These are phyloP conservation scores for Ophion ellenae DNA, from an alignment of 2,888 invertebrate species.

Conservation along the genomic window DNA sequence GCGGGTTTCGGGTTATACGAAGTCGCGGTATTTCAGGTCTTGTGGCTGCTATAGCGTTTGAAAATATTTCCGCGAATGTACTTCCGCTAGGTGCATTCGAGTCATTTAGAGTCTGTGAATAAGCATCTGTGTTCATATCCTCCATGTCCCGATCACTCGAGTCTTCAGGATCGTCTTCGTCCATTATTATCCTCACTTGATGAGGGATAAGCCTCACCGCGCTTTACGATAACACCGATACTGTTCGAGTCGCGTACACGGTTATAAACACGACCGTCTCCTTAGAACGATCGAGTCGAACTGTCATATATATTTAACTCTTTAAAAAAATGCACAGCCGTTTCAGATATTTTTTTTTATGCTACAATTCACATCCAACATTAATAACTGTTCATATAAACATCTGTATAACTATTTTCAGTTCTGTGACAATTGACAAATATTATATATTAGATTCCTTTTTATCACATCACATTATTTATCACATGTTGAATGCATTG, in stretches of 20 bases:
- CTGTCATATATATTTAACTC: too few relatives aligned
- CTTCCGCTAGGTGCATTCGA: neutral
- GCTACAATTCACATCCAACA: too few relatives aligned
- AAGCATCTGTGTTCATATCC: neutral
- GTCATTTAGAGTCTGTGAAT: neutral
- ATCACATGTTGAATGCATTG: too few relatives aligned
- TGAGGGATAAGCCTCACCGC: neutral
- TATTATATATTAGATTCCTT: too few relatives aligned
- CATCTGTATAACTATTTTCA: too few relatives aligned
- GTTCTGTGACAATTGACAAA: too few relatives aligned
- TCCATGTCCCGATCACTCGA: neutral
- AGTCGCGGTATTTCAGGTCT: neutral
- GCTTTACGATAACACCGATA: neutral
- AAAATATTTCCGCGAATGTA: neutral
- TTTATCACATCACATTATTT: too few relatives aligned
- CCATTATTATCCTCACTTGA: neutral
- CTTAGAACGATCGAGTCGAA: neutral
- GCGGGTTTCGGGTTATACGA: neutral
- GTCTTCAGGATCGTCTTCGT: conserved; percentile 1
- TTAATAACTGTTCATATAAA: too few relatives aligned
- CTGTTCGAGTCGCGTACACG: neutral
- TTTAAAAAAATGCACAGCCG: too few relatives aligned
- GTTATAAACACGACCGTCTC: conserved; percentile 11
- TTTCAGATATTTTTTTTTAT: too few relatives aligned
- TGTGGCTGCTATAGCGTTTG: neutral